phyloP scores from a whole-genome alignment of 2,888 invertebrate species.

The Pseudanteris insignis region DNA sequence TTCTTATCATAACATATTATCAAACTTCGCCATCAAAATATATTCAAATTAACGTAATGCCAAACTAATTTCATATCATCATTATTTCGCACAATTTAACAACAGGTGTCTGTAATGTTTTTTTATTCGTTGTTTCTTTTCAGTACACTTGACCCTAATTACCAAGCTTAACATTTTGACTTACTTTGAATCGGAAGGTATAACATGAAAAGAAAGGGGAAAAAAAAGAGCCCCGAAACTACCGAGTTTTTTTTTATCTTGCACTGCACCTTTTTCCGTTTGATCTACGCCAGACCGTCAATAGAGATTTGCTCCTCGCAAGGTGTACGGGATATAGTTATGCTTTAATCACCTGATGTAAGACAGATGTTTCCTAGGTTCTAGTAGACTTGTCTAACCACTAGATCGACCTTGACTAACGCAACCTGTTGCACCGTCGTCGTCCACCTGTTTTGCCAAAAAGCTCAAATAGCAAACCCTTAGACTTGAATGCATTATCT shows the following conservation, averaged over 20 bases:
- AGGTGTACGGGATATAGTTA: conserved; percentile 38
- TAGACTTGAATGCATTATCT: conserved; percentile 16
- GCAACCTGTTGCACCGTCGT: conserved; percentile 42
- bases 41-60: too few species aligned
- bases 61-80: too few species aligned
- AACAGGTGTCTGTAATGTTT: too few species aligned
- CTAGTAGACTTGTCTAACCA: conserved; percentile 45
- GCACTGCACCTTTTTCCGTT: conserved; percentile 17
- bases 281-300: conserved; percentile 30
- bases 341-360: conserved; percentile 36
- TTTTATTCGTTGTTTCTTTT: too few species aligned
- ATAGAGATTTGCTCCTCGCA: conserved; percentile 31
- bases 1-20: too few species aligned
- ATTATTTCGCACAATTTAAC: too few species aligned
- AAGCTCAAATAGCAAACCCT: conserved; percentile 37
- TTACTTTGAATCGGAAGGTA: too few species aligned
- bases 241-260: conserved; percentile 11
- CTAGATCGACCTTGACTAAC: conserved; percentile 48
- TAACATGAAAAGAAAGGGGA: too few species aligned
- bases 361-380: conserved; percentile 43
- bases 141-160: too few species aligned
- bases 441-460: conserved; percentile 50
- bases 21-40: too few species aligned
- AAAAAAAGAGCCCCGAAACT: conserved; percentile 15
- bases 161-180: too few species aligned